Evolutionary conservation across 64 coral and sea anemone species (phyloP).

Genomic region (Trachythela sp.): DNA sequence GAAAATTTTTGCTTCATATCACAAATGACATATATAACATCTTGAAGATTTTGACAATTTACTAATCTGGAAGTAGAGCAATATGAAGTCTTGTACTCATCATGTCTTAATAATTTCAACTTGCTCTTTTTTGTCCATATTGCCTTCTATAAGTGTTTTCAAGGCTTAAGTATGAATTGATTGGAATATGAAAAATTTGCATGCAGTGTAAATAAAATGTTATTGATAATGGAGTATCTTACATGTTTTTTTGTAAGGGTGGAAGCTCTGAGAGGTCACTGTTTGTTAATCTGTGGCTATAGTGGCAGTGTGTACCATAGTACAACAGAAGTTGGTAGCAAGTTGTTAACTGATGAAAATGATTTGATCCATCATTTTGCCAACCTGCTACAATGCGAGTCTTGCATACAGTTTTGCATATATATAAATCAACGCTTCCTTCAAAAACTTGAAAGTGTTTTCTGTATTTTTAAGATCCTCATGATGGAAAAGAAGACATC

Average conservation of each 20-base stretch:
- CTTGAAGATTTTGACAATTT: too few species aligned
- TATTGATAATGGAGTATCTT: not conserved
- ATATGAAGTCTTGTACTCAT: too few species aligned
- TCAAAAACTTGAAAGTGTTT: not conserved
- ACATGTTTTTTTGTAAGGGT: not conserved
- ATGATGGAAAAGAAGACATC: not conserved
- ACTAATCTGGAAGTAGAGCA: too few species aligned
- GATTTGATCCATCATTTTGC: slow-evolving; percentile 7
- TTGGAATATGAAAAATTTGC: too few species aligned
- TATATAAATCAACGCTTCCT: not conserved
- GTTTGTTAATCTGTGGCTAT: not conserved
- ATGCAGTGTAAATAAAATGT: too few species aligned
- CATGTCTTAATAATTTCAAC: too few species aligned
- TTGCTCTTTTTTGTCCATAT: too few species aligned
- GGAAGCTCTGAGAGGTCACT: not conserved
- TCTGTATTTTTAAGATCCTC: not conserved
- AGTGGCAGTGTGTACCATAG: not conserved
- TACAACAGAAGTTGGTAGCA: not conserved
- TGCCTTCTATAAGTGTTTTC: too few species aligned
- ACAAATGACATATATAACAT: too few species aligned
- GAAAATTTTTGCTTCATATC: too few species aligned
- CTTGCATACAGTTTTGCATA: not conserved
- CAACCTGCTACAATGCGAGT: not conserved
- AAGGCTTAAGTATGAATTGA: too few species aligned
- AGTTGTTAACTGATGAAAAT: not conserved